Evolutionary conservation across 2,888 invertebrate species (phyloP), one percentile per base, ranked within the genome.

Genomic region (Athripsodes cinereus): DNA sequence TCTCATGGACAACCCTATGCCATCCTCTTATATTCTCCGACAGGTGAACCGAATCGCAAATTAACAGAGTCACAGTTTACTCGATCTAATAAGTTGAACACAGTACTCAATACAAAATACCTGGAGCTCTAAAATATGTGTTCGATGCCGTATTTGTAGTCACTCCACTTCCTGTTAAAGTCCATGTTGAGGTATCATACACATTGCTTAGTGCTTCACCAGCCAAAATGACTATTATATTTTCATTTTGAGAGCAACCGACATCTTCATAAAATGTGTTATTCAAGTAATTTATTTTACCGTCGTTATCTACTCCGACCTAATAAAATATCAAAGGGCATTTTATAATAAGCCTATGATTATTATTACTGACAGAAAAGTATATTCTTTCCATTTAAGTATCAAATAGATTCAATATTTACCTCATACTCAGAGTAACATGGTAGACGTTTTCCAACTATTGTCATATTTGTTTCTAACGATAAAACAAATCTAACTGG

Each of bases 111-210:
- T 26, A 26, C 10, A 26, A 26, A 10, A 6, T 68, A 83, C 90
- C 86, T 61, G 91, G 91, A 0, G 85, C 84, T 68, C 91, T 73
- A 62, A 84, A 82, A 71, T 79, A 87, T 0, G 87, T 85, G 65
- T 84, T 85, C 1, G 81, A 72, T 0, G 85, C 78, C 40, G 80
- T 80, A 66, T 91, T 88, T 0, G 90, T 90, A 13, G 71, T 72
- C 0, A 81, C 79, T 19, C 79, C 79, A 66, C 79, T 76, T 0
- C 76, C 77, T 3, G 69, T 70, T 19, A 81, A 65, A 13, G 67
- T 67, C 75, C 78, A 82, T 0, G 74, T 70, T 0, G 73, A 69
- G 1, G 70, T 69, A 44, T 81, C 74, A 67, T 90, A 88, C 60
- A 82, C 73, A 53, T 75, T 79, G 5, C 66, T 66, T 40, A 78